phyloP scores from a whole-genome alignment of 2,888 invertebrate genomes.

The Erynnis tages region DNA sequence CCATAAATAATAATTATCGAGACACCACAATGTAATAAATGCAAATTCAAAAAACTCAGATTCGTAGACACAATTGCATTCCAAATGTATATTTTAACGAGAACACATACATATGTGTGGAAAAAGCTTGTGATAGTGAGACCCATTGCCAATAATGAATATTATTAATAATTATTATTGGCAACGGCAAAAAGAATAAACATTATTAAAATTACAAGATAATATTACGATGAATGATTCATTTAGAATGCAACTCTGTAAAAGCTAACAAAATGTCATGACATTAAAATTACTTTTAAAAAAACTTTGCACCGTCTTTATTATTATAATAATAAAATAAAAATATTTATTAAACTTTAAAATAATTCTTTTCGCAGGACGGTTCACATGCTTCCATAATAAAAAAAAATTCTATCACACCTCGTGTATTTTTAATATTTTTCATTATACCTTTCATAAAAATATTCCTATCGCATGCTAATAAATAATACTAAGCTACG shows the following conservation, averaged over 20 bases:
- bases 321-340: slow-evolving; percentile 25
- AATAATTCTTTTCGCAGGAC: slow-evolving; percentile 46
- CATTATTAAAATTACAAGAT: background rate
- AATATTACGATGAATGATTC: slow-evolving; percentile 10
- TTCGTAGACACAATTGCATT: slow-evolving; percentile 32
- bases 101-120: too few relatives aligned
- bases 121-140: too few relatives aligned
- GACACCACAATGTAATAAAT: slow-evolving; percentile 64
- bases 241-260: slow-evolving; percentile 39
- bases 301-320: slow-evolving; percentile 31
- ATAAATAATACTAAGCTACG: slow-evolving; percentile 74
- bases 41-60: slow-evolving; percentile 50
- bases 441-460: slow-evolving; percentile 48
- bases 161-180: background rate
- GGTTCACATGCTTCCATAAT: slow-evolving; percentile 55
- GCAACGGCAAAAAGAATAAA: background rate
- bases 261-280: slow-evolving; percentile 34
- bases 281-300: slow-evolving; percentile 35
- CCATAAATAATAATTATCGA: slow-evolving; percentile 42
- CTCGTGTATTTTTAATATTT: slow-evolving; percentile 49
- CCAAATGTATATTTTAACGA: slow-evolving; percentile 34
- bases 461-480: slow-evolving; percentile 69
- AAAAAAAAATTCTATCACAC: slow-evolving; percentile 53
- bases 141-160: too few relatives aligned
- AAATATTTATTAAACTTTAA: slow-evolving; percentile 26